Conservation (phyloP, 2,113 vertebrate genomes). For the Camelus bactrianus region DNA sequence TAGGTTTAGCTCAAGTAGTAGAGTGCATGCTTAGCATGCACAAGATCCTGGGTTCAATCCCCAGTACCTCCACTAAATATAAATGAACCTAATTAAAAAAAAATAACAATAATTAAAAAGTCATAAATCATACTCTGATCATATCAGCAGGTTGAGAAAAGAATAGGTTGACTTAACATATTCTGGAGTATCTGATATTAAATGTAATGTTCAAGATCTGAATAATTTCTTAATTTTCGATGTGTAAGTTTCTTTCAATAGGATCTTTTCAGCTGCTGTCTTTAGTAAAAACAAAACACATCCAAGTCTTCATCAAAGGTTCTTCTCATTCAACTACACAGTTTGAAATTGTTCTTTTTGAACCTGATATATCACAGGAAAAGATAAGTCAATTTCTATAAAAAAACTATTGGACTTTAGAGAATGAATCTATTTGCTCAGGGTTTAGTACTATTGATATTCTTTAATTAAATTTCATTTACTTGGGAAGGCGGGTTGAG, state of each 20-base stretch:
- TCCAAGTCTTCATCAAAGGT: background rate
- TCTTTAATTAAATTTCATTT: background rate
- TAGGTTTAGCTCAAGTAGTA: too few relatives aligned
- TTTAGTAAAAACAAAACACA: background rate
- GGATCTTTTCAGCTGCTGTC: background rate
- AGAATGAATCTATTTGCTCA: background rate
- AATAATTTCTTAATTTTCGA: background rate
- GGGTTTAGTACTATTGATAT: background rate
- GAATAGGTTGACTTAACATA: conserved; percentile 57
- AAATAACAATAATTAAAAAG: too few relatives aligned
- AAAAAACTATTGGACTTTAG: background rate
- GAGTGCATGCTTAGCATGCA: too few relatives aligned
- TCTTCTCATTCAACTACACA: background rate
- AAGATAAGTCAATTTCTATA: background rate
- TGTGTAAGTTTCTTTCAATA: background rate
- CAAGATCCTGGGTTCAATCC: too few relatives aligned
- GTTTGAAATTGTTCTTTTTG: background rate
- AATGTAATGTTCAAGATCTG: rapidly evolving
- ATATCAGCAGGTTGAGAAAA: background rate
- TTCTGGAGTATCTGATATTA: conserved; percentile 1
- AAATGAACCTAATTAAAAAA: too few relatives aligned
- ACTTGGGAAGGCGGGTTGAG: background rate
- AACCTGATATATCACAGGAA: background rate
- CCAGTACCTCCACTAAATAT: too few relatives aligned
- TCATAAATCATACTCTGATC: background rate